These are phyloP conservation scores for Antedon mediterranea DNA, from an alignment of 53 echinoderm and acorn worm species.

Conservation along the genomic window DNA sequence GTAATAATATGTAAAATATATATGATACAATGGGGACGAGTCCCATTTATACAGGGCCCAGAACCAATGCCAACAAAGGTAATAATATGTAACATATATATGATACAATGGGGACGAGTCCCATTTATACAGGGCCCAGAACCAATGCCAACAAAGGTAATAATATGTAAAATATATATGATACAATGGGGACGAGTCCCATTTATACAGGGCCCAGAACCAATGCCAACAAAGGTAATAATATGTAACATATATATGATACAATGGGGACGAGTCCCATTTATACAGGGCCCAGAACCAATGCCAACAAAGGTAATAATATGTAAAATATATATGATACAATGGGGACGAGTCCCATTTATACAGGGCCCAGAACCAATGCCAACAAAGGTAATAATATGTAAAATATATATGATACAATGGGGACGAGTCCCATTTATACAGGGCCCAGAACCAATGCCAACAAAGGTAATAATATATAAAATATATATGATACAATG, in stretches of 20 bases:
- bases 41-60: slow-evolving; percentile 71
- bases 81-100: too few species aligned
- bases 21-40: slow-evolving; percentile 87
- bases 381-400: too few species aligned
- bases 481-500: too few species aligned
- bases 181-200: slow-evolving; percentile 92
- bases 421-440: slow-evolving; percentile 96
- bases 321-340: too few species aligned
- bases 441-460: slow-evolving; percentile 34
- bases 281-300: slow-evolving; percentile 47
- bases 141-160: too few species aligned
- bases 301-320: too few species aligned
- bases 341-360: slow-evolving; percentile 96
- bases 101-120: slow-evolving; percentile 87
- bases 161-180: too few species aligned
- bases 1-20: too few species aligned
- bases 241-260: too few species aligned
- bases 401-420: too few species aligned
- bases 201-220: slow-evolving; percentile 53
- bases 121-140: slow-evolving; percentile 66
- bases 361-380: slow-evolving; percentile 40
- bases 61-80: slow-evolving; percentile 30
- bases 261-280: slow-evolving; percentile 91
- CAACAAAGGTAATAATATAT: too few species aligned
- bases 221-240: too few species aligned